Base-by-base conservation (phyloP, 2,113 vertebrate genomes). In the Pampusana beccarii region DNA sequence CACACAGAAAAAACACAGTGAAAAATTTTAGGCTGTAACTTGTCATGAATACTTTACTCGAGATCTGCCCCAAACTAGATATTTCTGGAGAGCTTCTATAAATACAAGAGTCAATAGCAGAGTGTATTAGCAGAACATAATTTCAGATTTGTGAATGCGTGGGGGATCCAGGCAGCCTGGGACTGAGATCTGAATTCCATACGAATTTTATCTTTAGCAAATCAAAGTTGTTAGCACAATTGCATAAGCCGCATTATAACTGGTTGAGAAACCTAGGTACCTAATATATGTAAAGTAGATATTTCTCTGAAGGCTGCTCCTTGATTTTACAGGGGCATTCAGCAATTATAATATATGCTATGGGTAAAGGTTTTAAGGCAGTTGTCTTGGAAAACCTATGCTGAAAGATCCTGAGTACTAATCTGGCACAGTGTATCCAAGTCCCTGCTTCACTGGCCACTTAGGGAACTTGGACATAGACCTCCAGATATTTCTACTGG, bases 351-450 rank as follows among this genome's bases (percentile, higher is more conserved):
- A 23, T 36, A 5, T 36, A 58, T 65, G 54, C n/a, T 70, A 38
- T 20, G 44, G 50, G 8, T n/a, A 69, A 83, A 74, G 11, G 17
- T 16, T 58, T 6, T 88, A 69, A 88, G 17, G 25, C 2, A 1
- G 6, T 33, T 40, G 5, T 44, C 57, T 80, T 2, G 1, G 67
- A 74, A 79, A 70, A 23, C 19, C 31, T 71, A 31, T 13, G 33
- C 18, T 66, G 75, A 66, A 77, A 38, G 64, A 56, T 34, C 9
- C 31, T 18, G 16, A 53, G 17, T 42, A 2, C 5, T 50, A 36
- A 21, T 21, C 31, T 1, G 13, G 7, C 0, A 0, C 8, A 6
- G 4, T 40, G 3, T n/a, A 18, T n/a, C 24, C 16, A 58, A 3
- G 0, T 10, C 10, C 1, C 3, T 78, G 25, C 36, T 93, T 92